These are phyloP conservation scores for Pseudeuparius sepicola DNA, from an alignment of 2,888 invertebrate genomes.

Conservation along the genomic window DNA sequence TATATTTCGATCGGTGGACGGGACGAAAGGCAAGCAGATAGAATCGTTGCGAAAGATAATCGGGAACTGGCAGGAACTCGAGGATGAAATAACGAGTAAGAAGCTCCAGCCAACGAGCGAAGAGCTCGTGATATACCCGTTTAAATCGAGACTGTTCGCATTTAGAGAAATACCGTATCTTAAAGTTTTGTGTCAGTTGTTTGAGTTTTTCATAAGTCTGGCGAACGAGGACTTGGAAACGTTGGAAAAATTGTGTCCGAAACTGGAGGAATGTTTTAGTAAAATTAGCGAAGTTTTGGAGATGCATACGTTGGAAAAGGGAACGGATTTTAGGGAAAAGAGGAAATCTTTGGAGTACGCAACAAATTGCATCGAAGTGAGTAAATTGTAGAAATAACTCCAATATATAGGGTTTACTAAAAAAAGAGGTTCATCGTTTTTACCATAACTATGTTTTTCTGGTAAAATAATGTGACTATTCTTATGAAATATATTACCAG, in stretches of 20 bases:
- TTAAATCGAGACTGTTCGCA: constrained; percentile 33
- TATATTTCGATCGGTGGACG: constrained; percentile 29
- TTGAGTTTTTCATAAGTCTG: constrained; percentile 29
- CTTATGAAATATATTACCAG: no score
- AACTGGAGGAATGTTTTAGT: constrained; percentile 20
- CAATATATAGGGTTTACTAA: no score
- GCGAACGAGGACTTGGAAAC: constrained; percentile 20
- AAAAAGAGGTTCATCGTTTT: no score
- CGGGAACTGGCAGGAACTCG: constrained; percentile 30
- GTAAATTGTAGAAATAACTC: no score
- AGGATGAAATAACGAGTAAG: constrained; percentile 13
- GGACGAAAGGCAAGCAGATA: constrained; percentile 28
- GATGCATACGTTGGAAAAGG: constrained; percentile 33
- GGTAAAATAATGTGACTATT: no score
- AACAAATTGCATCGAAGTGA: constrained; percentile 54
- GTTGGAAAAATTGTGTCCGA: constrained; percentile 16
- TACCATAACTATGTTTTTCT: not conserved
- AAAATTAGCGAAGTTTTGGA: constrained; percentile 37
- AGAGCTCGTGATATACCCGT: constrained; percentile 30
- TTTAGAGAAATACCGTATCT: constrained; percentile 31
- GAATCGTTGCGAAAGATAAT: constrained; percentile 26
- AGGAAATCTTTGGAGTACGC: constrained; percentile 46
- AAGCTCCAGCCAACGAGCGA: not conserved
- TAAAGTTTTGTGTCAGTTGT: constrained; percentile 28
- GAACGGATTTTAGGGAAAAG: constrained; percentile 36